Conservation (phyloP, 2,888 invertebrate species). For the Mayetiola destructor region DNA sequence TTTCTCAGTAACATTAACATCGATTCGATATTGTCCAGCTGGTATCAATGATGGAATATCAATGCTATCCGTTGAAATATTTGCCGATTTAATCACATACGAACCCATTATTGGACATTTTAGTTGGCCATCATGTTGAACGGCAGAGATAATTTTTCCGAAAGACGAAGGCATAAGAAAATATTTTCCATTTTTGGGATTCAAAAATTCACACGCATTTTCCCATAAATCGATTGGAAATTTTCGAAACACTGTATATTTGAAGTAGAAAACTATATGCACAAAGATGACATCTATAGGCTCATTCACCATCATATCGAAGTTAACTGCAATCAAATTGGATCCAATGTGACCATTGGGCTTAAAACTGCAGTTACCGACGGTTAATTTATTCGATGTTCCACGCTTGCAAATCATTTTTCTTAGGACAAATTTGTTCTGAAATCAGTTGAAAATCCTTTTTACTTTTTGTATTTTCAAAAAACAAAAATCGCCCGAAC, state of each 20-base stretch:
- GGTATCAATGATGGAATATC: neutral
- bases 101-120: neutral
- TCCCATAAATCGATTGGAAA: constrained; percentile 5
- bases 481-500: no score
- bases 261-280: neutral
- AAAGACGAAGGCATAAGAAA: neutral
- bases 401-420: no score
- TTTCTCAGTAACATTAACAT: neutral
- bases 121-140: neutral
- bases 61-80: neutral
- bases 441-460: no score
- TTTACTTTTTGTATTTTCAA: no score
- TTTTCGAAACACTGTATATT: neutral
- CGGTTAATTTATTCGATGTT: no score
- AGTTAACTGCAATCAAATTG: no score
- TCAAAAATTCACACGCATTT: neutral
- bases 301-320: neutral
- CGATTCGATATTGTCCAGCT: neutral
- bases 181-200: neutral
- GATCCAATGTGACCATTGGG: no score
- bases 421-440: no score
- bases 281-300: neutral
- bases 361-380: no score
- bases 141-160: neutral
- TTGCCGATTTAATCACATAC: neutral